Conservation (phyloP, 2,113 vertebrate genomes). For the Aphelocoma coerulescens region DNA sequence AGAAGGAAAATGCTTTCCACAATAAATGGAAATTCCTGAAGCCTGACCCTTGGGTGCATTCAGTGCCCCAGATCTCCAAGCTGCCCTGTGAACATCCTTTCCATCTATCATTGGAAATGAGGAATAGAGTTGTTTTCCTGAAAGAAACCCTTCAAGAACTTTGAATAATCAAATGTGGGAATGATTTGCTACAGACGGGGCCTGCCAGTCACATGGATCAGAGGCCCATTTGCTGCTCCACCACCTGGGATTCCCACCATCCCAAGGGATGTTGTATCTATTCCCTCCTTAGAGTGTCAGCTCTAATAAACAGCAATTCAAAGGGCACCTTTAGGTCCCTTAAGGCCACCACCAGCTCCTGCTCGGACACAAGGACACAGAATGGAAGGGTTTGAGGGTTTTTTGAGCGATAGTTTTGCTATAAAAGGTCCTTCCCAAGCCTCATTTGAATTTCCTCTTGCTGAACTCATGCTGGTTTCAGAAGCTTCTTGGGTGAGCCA, state of each 20-base stretch:
- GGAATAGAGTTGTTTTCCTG: neutral
- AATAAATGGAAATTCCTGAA: neutral
- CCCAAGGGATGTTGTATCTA: neutral
- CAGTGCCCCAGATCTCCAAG: neutral
- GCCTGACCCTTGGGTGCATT: neutral
- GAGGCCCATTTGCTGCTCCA: neutral
- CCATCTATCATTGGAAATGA: neutral
- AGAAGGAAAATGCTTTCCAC: neutral
- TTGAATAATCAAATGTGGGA: neutral
- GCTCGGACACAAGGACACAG: neutral
- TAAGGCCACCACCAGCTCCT: neutral
- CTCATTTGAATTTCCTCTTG: neutral
- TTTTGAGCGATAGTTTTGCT: neutral
- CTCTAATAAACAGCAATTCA: neutral
- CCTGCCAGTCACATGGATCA: neutral
- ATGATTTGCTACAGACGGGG: accelerated
- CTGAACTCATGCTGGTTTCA: accelerated
- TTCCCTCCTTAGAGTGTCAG: neutral
- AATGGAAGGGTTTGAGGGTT: too few relatives aligned
- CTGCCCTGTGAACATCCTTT: neutral
- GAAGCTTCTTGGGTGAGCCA: neutral
- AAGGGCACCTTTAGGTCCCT: neutral
- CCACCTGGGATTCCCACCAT: neutral
- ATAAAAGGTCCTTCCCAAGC: neutral
- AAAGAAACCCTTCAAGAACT: neutral